Evolutionary conservation across 2,113 vertebrate genomes (phyloP), one percentile per base, ranked within the genome.

Genomic region (Gymnocephalus cernua): DNA sequence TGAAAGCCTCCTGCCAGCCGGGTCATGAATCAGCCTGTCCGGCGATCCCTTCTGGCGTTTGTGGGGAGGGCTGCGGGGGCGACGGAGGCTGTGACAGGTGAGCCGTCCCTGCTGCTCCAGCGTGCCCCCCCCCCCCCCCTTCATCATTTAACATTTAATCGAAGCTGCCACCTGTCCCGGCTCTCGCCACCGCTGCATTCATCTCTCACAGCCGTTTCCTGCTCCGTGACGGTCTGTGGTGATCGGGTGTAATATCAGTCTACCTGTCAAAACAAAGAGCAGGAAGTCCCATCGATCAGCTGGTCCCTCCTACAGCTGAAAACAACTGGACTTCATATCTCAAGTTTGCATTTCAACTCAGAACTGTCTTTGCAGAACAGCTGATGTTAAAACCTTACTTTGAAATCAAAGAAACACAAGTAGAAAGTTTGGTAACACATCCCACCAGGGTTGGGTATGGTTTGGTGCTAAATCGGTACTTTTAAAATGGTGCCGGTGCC

Each of bases 11-110:
- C 77, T 90, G 91, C 87, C 89, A 91, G 91, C 81, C 44, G 50
- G 91, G 80, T 89, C 91, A 95, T 95, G 93, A 95, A 95, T 95
- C 94, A 95, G 90, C 74, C 88, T 88, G 89, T 84, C 90, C 86
- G 8, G 51, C 23, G 25, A 73, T 80, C 84, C 84, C 86, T 86
- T 63, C 75, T 80, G 90, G 83, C 80, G 59, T 45, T 74, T 48
- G 84, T 63, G 61, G 54, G 86, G 67, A 90, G 29, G 50, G 47
- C 76, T 67, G 77, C 66, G 64, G 59, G 77, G 84, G 77, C 47
- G 15, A 32, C 50, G 50, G 71, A 62, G 83, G 77, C 66, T 25
- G 2, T 88, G 91, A 92, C 93, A 89, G 89, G 92, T 92, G 89
- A 93, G 87, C 88, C 61, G 51, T 86, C 85, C 86, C 90, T n/a